Conservation (phyloP, 2,113 vertebrate species). For the Nothocercus julius region DNA sequence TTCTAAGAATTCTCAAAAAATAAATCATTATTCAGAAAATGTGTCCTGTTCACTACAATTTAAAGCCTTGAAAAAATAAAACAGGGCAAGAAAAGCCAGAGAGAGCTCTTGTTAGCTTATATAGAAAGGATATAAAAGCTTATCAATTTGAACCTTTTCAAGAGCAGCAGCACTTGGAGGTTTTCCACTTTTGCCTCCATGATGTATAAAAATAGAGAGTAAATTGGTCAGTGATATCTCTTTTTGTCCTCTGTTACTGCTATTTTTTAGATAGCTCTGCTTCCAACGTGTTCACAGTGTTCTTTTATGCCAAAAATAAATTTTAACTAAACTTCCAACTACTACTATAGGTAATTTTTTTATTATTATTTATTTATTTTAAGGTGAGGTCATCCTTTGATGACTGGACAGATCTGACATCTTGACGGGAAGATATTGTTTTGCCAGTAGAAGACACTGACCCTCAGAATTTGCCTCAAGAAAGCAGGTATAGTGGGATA, state of each 20-base stretch:
- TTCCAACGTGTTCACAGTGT: background rate
- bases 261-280: background rate
- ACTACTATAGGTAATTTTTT: background rate
- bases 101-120: background rate
- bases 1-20: background rate
- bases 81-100: background rate
- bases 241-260: background rate
- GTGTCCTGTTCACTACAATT: background rate
- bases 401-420: background rate
- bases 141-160: background rate
- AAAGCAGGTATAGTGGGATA: background rate
- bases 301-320: background rate
- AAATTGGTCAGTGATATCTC: background rate
- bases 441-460: background rate
- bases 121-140: background rate
- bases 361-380: background rate
- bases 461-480: background rate
- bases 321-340: background rate
- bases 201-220: background rate
- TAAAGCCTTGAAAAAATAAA: conserved; percentile 2
- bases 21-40: background rate
- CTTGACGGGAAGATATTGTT: background rate
- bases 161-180: background rate
- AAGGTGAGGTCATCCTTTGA: background rate
- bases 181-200: background rate